These are phyloP conservation scores for Pantherophis alleghaniensis DNA, from an alignment of 2,797 vertebrate genomes.

Conservation along the genomic window DNA sequence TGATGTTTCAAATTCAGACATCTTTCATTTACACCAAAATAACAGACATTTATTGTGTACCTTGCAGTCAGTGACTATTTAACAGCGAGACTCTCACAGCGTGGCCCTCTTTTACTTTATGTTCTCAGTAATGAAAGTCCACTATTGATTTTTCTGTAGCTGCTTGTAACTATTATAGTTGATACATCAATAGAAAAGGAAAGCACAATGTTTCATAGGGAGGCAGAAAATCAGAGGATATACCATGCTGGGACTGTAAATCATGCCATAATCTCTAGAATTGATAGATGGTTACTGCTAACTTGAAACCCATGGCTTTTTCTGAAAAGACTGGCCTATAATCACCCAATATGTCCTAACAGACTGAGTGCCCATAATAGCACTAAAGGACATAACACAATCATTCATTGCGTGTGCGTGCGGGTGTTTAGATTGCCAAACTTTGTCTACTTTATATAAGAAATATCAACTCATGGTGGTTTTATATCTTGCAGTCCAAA, in stretches of 20 bases:
- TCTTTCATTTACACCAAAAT: slow-evolving; percentile 57
- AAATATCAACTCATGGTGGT: slow-evolving; percentile 15
- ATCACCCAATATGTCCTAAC: slow-evolving; percentile 83
- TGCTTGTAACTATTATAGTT: slow-evolving; percentile 99
- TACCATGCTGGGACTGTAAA: slow-evolving; percentile 82
- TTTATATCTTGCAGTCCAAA: background rate
- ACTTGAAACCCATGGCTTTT: slow-evolving; percentile 84
- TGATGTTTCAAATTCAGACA: slow-evolving; percentile 53
- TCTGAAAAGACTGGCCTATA: slow-evolving; percentile 63
- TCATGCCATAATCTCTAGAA: slow-evolving; percentile 87
- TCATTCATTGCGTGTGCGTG: slow-evolving; percentile 51
- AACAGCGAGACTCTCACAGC: slow-evolving; percentile 46
- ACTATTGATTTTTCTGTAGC: slow-evolving; percentile 98
- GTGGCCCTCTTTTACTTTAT: slow-evolving; percentile 70
- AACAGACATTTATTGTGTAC: slow-evolving; percentile 43
- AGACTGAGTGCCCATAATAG: slow-evolving; percentile 86
- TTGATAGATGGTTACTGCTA: slow-evolving; percentile 90
- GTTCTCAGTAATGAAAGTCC: slow-evolving; percentile 92
- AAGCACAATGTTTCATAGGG: slow-evolving; percentile 92
- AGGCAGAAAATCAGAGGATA: slow-evolving; percentile 86
- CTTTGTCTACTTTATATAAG: slow-evolving; percentile 23
- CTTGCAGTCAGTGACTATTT: slow-evolving; percentile 46
- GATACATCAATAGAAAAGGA: slow-evolving; percentile 99
- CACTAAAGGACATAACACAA: slow-evolving; percentile 50
- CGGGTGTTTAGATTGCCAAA: slow-evolving; percentile 19